Evolutionary conservation across 2,888 invertebrate species (phyloP), one percentile per base, ranked within the genome.

Genomic region (Vandiemenella viatica): DNA sequence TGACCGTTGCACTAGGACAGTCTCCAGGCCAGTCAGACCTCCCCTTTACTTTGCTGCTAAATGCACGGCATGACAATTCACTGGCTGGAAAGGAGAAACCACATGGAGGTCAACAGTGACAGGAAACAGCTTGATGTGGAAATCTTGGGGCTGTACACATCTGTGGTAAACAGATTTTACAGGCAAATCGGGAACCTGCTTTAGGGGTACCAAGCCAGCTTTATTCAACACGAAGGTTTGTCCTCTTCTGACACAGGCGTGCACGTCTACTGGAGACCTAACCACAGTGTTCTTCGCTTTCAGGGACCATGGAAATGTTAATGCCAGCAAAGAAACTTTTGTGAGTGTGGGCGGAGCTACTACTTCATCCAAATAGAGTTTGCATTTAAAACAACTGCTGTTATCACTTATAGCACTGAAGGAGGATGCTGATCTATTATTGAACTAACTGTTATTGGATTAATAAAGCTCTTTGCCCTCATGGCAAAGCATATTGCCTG

Each of bases 1-100:
- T 67, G 67, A 62, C 67, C 67, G 64, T 66, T 67, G 67, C 67
- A 58, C 57, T 63, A 64, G 62, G 68, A 68, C 69, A 67, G 68
- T 65, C 67, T 67, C 65, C 67, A 65, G 68, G 68, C 66, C 67
- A 67, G 67, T 66, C 61, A 61, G 43, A 10, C 32, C 40, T n/a
- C n/a, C n/a, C n/a, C n/a, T n/a, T n/a, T n/a, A n/a, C n/a, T n/a
- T n/a, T n/a, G n/a, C n/a, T n/a, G n/a, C 15, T n/a, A 32, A 20
- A 18, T 50, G 50, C 46, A 37, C 49, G 44, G 51, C 51, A 47
- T 50, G 50, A 44, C 18, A 38, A n/a, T n/a, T n/a, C n/a, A n/a
- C n/a, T n/a, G n/a, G n/a, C n/a, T n/a, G n/a, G n/a, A n/a, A n/a
- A n/a, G n/a, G n/a, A n/a, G n/a, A n/a, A n/a, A n/a, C n/a, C n/a